Percentiles rank a stretch among this genome's conserved stretches.
Conservation (phyloP, 2,113 vertebrate species). For the Ifrita kowaldi region DNA sequence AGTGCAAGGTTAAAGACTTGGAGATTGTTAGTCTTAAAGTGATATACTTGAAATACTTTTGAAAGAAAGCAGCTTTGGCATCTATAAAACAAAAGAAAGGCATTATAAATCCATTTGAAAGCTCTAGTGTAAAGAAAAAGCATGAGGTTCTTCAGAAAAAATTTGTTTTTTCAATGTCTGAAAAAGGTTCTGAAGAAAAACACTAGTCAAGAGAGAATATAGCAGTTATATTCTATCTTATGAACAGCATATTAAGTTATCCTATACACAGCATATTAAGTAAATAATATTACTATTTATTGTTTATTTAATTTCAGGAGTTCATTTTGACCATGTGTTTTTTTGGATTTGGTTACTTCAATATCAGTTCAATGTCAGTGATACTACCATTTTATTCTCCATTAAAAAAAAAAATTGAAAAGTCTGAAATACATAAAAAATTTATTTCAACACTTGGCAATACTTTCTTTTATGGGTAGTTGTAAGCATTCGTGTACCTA, state of each 20-base stretch:
- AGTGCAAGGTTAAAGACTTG: neutral
- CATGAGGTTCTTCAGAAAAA: neutral
- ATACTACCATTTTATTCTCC: neutral
- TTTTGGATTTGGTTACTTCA: neutral
- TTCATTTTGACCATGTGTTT: neutral
- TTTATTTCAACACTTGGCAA: neutral
- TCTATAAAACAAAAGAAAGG: neutral
- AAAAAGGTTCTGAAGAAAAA: neutral
- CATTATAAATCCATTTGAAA: neutral
- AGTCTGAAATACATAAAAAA: neutral
- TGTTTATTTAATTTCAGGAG: neutral
- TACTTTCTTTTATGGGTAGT: neutral
- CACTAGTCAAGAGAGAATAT: neutral
- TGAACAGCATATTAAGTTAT: neutral
- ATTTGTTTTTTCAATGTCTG: neutral
- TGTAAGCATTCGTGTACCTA: neutral
- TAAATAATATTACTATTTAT: neutral
- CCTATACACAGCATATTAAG: neutral
- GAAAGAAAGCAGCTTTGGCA: neutral
- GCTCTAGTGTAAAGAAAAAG: neutral
- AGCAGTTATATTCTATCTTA: neutral
- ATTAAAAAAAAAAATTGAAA: neutral
- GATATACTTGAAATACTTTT: neutral
- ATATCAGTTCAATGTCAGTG: neutral
- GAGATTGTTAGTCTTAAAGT: neutral